Conservation (phyloP, 2,888 invertebrate genomes). For the Boloria euphrosyne region DNA sequence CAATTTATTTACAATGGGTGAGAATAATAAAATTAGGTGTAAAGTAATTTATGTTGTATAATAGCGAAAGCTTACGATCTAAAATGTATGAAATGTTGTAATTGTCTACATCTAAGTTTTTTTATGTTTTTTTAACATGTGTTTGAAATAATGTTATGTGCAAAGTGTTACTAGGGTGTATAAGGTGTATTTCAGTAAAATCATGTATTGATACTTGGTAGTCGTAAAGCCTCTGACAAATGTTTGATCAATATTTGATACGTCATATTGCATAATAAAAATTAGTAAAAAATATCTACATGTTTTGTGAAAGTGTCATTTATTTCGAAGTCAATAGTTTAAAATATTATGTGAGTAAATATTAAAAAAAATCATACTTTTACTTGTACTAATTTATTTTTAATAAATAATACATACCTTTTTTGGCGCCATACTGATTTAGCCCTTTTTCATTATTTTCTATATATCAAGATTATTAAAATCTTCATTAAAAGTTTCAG, state of each 20-base stretch:
- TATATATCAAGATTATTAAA: conserved; percentile 20
- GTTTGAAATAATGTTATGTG: conserved; percentile 15
- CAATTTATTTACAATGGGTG: too few species aligned
- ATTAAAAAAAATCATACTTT: background rate
- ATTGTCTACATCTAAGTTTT: background rate
- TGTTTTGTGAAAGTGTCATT: conserved; percentile 8
- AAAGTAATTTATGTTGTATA: too few species aligned
- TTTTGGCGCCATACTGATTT: conserved; percentile 65
- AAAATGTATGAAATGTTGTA: too few species aligned
- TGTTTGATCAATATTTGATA: conserved; percentile 31
- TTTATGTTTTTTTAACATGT: background rate
- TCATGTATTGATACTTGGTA: conserved; percentile 8
- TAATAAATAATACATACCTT: conserved; percentile 58
- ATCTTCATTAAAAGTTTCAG: conserved; percentile 53
- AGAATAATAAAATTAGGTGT: too few species aligned
- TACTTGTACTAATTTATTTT: background rate
- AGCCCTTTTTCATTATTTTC: conserved; percentile 22
- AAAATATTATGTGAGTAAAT: background rate
- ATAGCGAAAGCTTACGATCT: too few species aligned
- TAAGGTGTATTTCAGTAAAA: background rate
- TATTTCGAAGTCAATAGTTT: background rate
- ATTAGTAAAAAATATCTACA: conserved; percentile 15
- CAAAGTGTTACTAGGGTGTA: conserved; percentile 22
- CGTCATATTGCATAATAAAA: conserved; percentile 9
- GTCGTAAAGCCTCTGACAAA: conserved; percentile 23